Percentiles rank a stretch among this genome's conserved stretches.
phyloP scores from a whole-genome alignment of 2,888 invertebrate species.

The Harpalus rufipes region DNA sequence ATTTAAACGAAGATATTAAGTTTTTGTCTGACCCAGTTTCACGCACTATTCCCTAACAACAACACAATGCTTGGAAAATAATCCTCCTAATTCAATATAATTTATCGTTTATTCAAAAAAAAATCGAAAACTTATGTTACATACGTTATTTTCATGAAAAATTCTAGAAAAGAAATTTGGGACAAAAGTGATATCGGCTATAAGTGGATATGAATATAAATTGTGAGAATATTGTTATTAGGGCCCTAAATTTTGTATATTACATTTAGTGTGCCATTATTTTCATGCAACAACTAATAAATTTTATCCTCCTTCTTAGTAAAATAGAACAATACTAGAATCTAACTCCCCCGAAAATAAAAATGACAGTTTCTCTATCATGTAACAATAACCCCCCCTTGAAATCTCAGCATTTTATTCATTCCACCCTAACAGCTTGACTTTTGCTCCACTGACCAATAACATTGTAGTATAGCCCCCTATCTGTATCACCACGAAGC shows the following conservation, averaged over 20 bases:
- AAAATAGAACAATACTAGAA: constrained; percentile 45
- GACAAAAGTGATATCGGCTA: not conserved
- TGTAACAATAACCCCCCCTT: constrained; percentile 46
- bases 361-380: constrained; percentile 52
- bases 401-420: constrained; percentile 60
- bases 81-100: too few relatives aligned
- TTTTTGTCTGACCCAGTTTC: too few relatives aligned
- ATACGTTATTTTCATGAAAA: too few relatives aligned
- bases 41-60: too few relatives aligned
- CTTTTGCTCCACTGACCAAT: constrained; percentile 67
- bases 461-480: constrained; percentile 40
- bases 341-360: constrained; percentile 36
- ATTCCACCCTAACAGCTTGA: constrained; percentile 65
- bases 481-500: constrained; percentile 8
- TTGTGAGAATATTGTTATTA: not conserved
- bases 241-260: not conserved
- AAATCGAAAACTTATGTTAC: too few relatives aligned
- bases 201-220: not conserved
- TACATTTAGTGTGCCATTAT: not conserved
- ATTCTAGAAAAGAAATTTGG: not conserved
- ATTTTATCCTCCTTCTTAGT: constrained; percentile 16
- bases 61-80: too few relatives aligned
- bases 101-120: too few relatives aligned
- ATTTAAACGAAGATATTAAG: too few relatives aligned
- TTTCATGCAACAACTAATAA: constrained; percentile 13